Conservation (phyloP, 1,140 invertebrate genomes). For the Streblospio benedicti region DNA sequence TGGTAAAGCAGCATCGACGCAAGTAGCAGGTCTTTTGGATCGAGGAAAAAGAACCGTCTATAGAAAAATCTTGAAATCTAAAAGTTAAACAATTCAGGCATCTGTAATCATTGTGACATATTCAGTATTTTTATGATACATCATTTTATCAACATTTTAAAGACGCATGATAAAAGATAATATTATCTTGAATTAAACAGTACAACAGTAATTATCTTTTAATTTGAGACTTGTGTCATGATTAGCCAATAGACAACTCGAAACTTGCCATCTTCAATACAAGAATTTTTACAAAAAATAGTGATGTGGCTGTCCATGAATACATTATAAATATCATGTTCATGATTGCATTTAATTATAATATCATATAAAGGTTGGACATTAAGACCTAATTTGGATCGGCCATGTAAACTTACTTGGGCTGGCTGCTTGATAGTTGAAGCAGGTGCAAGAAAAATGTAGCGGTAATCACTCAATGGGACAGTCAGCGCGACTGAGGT, state of each 20-base stretch:
- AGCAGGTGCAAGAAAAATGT: too few species aligned
- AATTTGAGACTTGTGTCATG: not conserved
- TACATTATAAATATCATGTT: slow-evolving; percentile 1
- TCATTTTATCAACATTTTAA: not conserved
- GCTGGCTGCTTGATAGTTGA: too few species aligned
- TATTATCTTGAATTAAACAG: not conserved
- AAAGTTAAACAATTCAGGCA: slow-evolving; percentile 10
- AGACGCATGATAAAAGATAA: not conserved
- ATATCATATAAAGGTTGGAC: slow-evolving; percentile 6
- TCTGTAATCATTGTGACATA: not conserved
- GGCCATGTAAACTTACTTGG: slow-evolving; percentile 40
- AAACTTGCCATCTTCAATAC: too few species aligned
- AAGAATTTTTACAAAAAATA: not conserved
- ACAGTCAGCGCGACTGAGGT: slow-evolving; percentile 49
- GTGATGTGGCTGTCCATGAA: slow-evolving; percentile 4
- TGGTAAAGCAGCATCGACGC: slow-evolving; percentile 53
- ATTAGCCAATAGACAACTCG: not conserved
- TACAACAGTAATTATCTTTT: not conserved
- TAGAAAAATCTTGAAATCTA: slow-evolving; percentile 50
- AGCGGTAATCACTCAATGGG: slow-evolving; percentile 44
- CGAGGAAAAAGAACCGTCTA: slow-evolving; percentile 49
- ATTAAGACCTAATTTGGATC: slow-evolving; percentile 36
- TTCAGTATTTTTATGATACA: not conserved
- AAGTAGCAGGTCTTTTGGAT: slow-evolving; percentile 52
- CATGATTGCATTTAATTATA: not conserved